Evolutionary conservation across 2,113 vertebrate species (phyloP).

Genomic region (Choloepus hoffmanni): DNA sequence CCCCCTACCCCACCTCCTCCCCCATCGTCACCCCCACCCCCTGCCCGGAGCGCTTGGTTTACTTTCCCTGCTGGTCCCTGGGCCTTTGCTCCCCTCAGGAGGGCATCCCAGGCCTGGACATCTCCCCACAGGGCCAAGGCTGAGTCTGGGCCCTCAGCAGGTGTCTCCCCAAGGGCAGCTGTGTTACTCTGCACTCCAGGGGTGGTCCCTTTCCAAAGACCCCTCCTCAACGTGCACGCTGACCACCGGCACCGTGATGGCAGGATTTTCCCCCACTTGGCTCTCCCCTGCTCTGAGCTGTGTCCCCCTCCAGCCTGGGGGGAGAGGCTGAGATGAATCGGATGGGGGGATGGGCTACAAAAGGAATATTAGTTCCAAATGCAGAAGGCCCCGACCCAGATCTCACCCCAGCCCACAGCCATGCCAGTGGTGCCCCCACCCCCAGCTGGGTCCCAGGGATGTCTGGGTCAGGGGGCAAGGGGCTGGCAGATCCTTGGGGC

Average conservation of each 20-base stretch:
- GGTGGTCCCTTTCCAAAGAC: background rate
- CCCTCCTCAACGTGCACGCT: background rate
- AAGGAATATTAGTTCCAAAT: background rate
- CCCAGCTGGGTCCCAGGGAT: background rate
- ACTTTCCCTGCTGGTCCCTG: background rate
- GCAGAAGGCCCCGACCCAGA: background rate
- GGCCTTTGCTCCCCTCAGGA: background rate
- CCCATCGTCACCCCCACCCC: too few relatives aligned
- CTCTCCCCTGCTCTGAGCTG: background rate
- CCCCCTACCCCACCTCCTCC: too few relatives aligned
- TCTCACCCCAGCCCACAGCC: background rate
- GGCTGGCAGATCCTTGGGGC: background rate
- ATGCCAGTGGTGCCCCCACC: rapidly evolving
- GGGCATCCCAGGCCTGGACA: background rate
- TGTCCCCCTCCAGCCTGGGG: background rate
- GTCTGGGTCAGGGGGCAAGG: background rate
- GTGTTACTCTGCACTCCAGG: background rate
- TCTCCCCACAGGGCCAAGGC: background rate
- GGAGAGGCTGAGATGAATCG: background rate
- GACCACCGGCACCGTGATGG: background rate
- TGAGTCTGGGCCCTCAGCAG: background rate
- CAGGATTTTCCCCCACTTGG: background rate
- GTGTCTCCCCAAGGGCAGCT: background rate
- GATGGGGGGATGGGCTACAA: background rate
- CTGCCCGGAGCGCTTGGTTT: background rate